Base-by-base conservation (phyloP, 2,113 vertebrate genomes). In the Corythoichthys intestinalis region DNA sequence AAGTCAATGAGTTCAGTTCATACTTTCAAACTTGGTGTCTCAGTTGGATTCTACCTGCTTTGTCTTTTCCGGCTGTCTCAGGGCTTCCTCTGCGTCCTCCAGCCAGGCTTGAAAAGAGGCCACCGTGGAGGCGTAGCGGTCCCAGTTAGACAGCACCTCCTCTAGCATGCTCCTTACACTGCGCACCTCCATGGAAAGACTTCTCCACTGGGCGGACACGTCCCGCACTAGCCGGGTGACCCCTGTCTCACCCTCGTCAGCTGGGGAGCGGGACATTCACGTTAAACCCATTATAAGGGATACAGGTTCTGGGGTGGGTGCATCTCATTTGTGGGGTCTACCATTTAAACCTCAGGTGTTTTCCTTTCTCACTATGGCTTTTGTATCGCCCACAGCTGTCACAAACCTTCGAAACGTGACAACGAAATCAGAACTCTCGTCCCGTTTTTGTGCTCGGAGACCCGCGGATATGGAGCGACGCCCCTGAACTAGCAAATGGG, bases 121-220 rank as follows among this genome's bases (percentile, higher is more conserved):
- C 77, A 98, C 96, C 0, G 92, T 94, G 74, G 87, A 91, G 75
- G 83, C 90, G 1, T 98, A 96, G 65, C 93, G 92, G 74, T 97
- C 93, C 96, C 96, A 98, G 83, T 96, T 97, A 49, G 93, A 87
- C 48, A 97, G 87, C 38, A 98, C 96, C 84, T 98, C 96, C 77
- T 98, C 95, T 78, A 98, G 88, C 96, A 98, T 98, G 87, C 95
- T 97, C 75, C 93, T 89, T 58, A 97, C 95, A 1, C 96, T 97
- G 74, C 95, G 92, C 20, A 98, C 93, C 44, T 98, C 96, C 80
- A 98, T 94, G 0, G 95, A 96, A 37, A 98, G 90, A 63, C 96
- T 95, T 80, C 93, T 91, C 96, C 96, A 97, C 83, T 97, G 96
- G n/a, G 91, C 91, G 12, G 94, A 93, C 69, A 95, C 95, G 60